Evolutionary conservation across 2,888 invertebrate genomes (phyloP).

Genomic region (Drosophila sordidula): DNA sequence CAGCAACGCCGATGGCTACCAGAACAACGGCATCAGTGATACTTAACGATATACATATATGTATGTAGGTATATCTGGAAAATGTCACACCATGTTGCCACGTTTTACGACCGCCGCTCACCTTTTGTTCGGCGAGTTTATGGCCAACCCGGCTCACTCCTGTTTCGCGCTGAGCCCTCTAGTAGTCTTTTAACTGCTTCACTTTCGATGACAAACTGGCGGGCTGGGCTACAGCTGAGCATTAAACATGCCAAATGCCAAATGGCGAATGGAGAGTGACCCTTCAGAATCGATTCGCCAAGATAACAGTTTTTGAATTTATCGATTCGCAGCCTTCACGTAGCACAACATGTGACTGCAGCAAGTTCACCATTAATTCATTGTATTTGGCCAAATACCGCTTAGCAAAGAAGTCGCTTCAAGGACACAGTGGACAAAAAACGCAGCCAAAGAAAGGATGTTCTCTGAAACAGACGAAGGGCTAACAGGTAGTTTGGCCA

Average conservation of each 20-base stretch:
- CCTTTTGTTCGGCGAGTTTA: constrained; percentile 74
- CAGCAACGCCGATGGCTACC: constrained; percentile 26
- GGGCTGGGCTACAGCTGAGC: constrained; percentile 12
- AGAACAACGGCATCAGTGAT: constrained; percentile 10
- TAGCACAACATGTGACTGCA: constrained; percentile 17
- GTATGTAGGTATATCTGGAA: constrained; percentile 35
- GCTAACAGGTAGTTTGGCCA: constrained; percentile 61
- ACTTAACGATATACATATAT: constrained; percentile 14
- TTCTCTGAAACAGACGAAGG: constrained; percentile 46
- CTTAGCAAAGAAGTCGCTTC: constrained; percentile 35
- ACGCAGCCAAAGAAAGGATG: constrained; percentile 57
- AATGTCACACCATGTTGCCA: constrained; percentile 78
- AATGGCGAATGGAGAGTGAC: constrained; percentile 24
- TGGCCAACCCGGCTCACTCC: constrained; percentile 55
- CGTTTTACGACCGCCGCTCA: constrained; percentile 73
- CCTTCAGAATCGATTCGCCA: constrained; percentile 20
- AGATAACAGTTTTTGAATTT: constrained; percentile 49
- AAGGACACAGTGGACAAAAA: constrained; percentile 50
- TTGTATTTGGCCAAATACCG: constrained; percentile 36
- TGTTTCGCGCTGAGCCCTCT: constrained; percentile 16
- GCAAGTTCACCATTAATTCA: constrained; percentile 57
- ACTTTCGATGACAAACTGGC: constrained; percentile 59
- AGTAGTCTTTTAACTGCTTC: constrained; percentile 66
- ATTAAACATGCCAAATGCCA: constrained; percentile 17
- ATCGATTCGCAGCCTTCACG: constrained; percentile 41